phyloP scores from a whole-genome alignment of 2,797 vertebrate species.

The Lagorchestes hirsutus region DNA sequence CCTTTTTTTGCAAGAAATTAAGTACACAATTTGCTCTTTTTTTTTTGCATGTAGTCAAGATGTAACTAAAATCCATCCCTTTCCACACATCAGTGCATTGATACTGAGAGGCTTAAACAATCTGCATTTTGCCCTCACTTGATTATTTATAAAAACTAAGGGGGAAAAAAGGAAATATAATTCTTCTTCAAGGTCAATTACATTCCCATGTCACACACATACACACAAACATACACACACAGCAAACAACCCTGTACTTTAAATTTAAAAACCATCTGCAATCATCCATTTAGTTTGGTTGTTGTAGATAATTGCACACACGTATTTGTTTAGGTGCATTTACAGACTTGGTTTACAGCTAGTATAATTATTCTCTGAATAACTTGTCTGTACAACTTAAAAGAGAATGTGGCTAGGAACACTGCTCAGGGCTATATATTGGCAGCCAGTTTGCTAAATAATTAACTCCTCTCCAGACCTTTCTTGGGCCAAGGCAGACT shows the following conservation, averaged over 20 bases:
- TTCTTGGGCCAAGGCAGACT: background rate
- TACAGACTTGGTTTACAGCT: background rate
- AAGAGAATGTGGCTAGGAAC: background rate
- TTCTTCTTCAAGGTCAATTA: slow-evolving; percentile 57
- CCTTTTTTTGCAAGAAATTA: background rate
- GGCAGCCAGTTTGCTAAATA: background rate
- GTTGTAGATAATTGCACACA: slow-evolving; percentile 59
- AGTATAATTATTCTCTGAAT: background rate
- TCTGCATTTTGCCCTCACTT: slow-evolving; percentile 53
- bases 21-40: background rate
- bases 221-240: slow-evolving; percentile 32
- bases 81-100: slow-evolving; percentile 30
- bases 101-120: slow-evolving; percentile 41
- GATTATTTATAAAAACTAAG: slow-evolving; percentile 35
- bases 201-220: slow-evolving; percentile 28
- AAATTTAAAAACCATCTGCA: slow-evolving; percentile 58
- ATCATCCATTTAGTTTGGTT: slow-evolving; percentile 55
- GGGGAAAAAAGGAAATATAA: slow-evolving; percentile 41
- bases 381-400: background rate
- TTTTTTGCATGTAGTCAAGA: slow-evolving; percentile 55
- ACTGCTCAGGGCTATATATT: background rate
- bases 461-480: background rate
- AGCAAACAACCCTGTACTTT: background rate
- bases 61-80: slow-evolving; percentile 27
- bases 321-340: slow-evolving; percentile 13